Evolutionary conservation across 2,797 vertebrate genomes (phyloP), one percentile per base, ranked within the genome.

Genomic region (Alectoris magna): DNA sequence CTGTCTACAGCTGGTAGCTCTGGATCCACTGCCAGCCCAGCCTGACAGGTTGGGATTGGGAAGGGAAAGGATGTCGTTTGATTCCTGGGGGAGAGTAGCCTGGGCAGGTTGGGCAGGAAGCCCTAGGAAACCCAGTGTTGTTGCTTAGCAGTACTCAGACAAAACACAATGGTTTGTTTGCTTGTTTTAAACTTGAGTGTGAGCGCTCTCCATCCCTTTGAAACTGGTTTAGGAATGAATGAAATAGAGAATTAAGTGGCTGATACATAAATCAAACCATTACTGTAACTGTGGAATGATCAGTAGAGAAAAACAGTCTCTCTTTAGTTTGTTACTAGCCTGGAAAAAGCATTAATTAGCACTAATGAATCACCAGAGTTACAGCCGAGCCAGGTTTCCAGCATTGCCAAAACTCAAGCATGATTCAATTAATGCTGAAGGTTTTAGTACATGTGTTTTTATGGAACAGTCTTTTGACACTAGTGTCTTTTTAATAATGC

Each of bases 271-370:
- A 94, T 97, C 95, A 96, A 95, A 93, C 91, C 93, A 96, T 96
- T 96, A 93, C 64, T 93, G 73, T 97, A 96, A 97, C 82, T 95
- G 96, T 96, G 96, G 95, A 93, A 75, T 91, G 95, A 98, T 98
- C 96, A 97, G 95, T 94, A 95, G 90, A 95, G 96, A 80, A 92
- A 94, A 95, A 88, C 83, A 86, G 51, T 92, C 96, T 95, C 90
- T 97, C 88, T 95, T 84, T 90, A 92, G 74, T 96, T 91, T 94
- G 95, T 96, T 90, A 95, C 90, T 96, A 94, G 95, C 94, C 93
- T 89, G 95, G 92, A 97, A 97, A 98, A 97, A 94, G 75, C 91
- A 94, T 97, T 97, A 97, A 97, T 97, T 98, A 98, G 90, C 94
- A 97, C 90, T 98, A 97, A 98, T 97, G 97, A 97, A 97, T 97